These are phyloP conservation scores for Chloropsis hardwickii DNA, from an alignment of 2,113 vertebrate species.

Conservation along the genomic window DNA sequence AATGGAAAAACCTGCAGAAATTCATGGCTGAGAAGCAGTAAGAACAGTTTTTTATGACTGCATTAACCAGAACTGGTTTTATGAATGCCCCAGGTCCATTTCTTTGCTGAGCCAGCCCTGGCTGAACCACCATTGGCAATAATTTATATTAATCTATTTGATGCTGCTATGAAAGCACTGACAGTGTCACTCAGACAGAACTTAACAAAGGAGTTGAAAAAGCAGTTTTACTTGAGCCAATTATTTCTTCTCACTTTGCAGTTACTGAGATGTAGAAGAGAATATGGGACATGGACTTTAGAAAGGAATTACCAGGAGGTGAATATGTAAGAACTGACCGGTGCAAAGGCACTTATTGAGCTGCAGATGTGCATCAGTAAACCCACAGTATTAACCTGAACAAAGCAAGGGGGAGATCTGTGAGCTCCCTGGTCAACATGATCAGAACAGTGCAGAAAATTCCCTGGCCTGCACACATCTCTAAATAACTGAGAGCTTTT, in stretches of 20 bases:
- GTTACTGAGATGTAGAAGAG: not conserved
- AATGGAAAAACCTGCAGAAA: not conserved
- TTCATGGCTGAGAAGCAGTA: not conserved
- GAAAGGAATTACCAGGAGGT: not conserved
- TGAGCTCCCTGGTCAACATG: not conserved
- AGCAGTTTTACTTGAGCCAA: not conserved
- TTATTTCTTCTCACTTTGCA: not conserved
- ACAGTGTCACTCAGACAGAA: not conserved
- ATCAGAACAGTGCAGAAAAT: not conserved
- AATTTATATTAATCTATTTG: not conserved
- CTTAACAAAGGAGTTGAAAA: not conserved
- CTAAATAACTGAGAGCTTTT: not conserved
- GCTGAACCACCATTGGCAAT: not conserved
- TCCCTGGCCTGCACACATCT: not conserved
- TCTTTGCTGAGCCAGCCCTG: not conserved
- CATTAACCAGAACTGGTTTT: not conserved
- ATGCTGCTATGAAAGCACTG: not conserved
- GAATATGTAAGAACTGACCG: not conserved
- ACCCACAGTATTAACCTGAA: not conserved
- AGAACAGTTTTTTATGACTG: not conserved
- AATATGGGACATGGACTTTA: not conserved
- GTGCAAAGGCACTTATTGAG: not conserved
- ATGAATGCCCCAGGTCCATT: not conserved
- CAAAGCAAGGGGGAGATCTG: not conserved
- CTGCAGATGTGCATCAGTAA: not conserved